Conservation (phyloP, 2,113 vertebrate genomes). For the Tupaia chinensis region DNA sequence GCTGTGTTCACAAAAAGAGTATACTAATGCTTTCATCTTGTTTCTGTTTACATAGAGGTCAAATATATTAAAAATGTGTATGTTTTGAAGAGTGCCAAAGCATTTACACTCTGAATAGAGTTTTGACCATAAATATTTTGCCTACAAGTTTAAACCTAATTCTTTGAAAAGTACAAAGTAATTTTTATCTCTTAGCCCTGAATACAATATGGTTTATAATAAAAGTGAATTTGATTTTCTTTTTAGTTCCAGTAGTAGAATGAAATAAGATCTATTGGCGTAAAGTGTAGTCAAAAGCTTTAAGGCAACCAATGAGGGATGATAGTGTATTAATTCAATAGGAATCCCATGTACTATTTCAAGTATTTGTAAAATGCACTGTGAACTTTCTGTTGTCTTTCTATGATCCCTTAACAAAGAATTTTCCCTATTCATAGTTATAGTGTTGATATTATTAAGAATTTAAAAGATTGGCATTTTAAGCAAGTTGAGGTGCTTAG, state of each 20-base stretch:
- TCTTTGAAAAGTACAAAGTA: constrained; percentile 45
- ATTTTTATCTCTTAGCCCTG: constrained; percentile 43
- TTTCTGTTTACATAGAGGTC: background rate
- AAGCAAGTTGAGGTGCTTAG: constrained; percentile 57
- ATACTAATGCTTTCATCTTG: background rate
- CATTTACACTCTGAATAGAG: constrained; percentile 6
- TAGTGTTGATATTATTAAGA: constrained; percentile 62
- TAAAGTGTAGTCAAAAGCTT: background rate
- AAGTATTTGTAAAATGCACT: constrained; percentile 62
- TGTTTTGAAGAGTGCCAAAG: constrained; percentile 10
- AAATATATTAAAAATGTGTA: background rate
- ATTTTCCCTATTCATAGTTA: constrained; percentile 33
- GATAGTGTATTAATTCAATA: constrained; percentile 54
- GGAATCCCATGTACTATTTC: constrained; percentile 47
- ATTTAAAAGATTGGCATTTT: constrained; percentile 50
- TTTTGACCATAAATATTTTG: constrained; percentile 53
- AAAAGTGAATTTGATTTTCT: constrained; percentile 24
- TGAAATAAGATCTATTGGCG: background rate
- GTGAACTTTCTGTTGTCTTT: constrained; percentile 61
- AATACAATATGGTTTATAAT: background rate
- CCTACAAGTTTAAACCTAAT: constrained; percentile 26
- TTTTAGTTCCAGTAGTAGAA: constrained; percentile 53
- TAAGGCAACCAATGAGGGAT: constrained; percentile 37
- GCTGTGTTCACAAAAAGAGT: background rate
- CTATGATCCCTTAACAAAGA: constrained; percentile 57